Percentiles rank a stretch among this genome's conserved stretches.
Conservation (phyloP, 1,140 invertebrate species). For the Pteromalus puparum region DNA sequence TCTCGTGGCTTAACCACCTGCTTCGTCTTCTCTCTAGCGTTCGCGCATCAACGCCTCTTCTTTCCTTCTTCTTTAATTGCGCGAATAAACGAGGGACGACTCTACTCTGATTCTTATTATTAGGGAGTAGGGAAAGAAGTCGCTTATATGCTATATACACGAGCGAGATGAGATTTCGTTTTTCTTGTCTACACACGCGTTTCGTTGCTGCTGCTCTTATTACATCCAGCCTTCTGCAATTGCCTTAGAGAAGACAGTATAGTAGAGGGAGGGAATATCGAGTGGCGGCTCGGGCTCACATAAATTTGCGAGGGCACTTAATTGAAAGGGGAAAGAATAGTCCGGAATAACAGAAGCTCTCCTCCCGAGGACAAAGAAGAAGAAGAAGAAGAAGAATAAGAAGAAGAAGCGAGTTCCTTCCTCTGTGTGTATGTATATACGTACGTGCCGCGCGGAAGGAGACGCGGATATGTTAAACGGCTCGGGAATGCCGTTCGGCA, state of each 20-base stretch:
- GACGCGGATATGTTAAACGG: slow-evolving; percentile 68
- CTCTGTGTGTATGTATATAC: slow-evolving; percentile 3
- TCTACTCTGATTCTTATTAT: slow-evolving; percentile 51
- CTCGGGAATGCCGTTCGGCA: slow-evolving; percentile 61
- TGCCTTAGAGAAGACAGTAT: slow-evolving; percentile 8
- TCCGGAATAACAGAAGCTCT: slow-evolving; percentile 1
- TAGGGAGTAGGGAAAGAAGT: slow-evolving; percentile 7
- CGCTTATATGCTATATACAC: slow-evolving; percentile 33
- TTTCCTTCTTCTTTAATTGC: slow-evolving; percentile 56
- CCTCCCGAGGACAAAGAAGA: background rate
- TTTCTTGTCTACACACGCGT: background rate
- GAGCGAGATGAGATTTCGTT: slow-evolving; percentile 35
- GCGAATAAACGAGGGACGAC: slow-evolving; percentile 54
- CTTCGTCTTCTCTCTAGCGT: slow-evolving; percentile 51
- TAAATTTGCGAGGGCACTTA: slow-evolving; percentile 74
- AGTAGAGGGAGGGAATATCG: slow-evolving; percentile 68
- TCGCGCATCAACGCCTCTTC: slow-evolving; percentile 51
- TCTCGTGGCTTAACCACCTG: slow-evolving; percentile 62
- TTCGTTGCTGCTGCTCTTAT: background rate
- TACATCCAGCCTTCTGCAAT: background rate
- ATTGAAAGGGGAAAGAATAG: slow-evolving; percentile 72
- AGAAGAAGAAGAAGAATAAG: slow-evolving; percentile 7
- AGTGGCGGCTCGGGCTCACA: slow-evolving; percentile 64
- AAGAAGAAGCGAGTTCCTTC: background rate
- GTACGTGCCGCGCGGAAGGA: slow-evolving; percentile 41